These are phyloP conservation scores for Himalopsyche kuldschensis DNA, from an alignment of 2,888 invertebrate genomes.

Conservation along the genomic window DNA sequence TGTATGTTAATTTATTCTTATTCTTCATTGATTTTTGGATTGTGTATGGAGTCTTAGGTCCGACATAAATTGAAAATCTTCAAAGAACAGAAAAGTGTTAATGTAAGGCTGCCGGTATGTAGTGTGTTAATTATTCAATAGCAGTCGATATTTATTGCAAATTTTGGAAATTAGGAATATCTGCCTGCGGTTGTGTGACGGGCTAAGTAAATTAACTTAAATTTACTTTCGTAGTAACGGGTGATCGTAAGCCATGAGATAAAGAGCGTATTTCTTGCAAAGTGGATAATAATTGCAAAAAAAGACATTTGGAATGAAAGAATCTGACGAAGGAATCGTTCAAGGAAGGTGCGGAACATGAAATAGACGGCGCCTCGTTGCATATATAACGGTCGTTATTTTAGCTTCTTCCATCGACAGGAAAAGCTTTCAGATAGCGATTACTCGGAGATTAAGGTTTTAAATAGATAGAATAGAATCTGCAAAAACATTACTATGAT, in stretches of 20 bases:
- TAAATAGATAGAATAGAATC: not conserved
- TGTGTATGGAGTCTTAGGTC: too few relatives aligned
- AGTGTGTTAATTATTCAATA: too few relatives aligned
- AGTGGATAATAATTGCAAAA: not conserved
- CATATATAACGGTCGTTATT: not conserved
- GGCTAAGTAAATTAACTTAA: not conserved
- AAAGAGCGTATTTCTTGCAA: not conserved
- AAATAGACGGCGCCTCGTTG: not conserved
- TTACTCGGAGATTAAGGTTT: not conserved
- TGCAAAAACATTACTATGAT: not conserved
- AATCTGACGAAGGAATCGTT: not conserved
- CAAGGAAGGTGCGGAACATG: not conserved
- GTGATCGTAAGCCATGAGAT: not conserved
- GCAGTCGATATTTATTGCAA: too few relatives aligned
- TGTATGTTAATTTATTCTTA: too few relatives aligned
- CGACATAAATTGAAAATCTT: too few relatives aligned
- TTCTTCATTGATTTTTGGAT: too few relatives aligned
- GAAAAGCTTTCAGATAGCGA: not conserved
- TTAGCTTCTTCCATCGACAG: not conserved
- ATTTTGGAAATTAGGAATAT: too few relatives aligned
- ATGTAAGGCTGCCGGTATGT: too few relatives aligned
- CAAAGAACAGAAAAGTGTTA: too few relatives aligned
- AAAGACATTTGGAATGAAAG: not conserved
- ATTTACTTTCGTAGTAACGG: not conserved
- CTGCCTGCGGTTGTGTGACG: too few relatives aligned